Evolutionary conservation across 2,113 vertebrate species (phyloP), one percentile per base, ranked within the genome.

Genomic region (Datnioides undecimradiatus): DNA sequence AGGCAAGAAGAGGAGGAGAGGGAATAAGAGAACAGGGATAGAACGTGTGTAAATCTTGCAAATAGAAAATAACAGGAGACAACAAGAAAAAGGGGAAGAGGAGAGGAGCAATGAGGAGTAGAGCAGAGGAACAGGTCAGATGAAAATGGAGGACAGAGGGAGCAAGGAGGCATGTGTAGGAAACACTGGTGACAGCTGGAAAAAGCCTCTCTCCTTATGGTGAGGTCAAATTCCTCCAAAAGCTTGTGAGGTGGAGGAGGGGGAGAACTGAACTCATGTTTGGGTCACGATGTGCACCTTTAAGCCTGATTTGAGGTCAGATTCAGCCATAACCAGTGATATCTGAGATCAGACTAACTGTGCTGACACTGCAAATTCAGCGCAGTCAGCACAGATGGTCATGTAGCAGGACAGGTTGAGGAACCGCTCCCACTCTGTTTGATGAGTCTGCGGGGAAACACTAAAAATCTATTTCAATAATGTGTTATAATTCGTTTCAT

Each of bases 101-200:
- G 38, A 79, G 60, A 58, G 13, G 0, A 63, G 54, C 0, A 19
- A 5, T 36, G 23, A 13, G n/a, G 34, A 66, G 57, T 27, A 38
- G n/a, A n/a, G n/a, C n/a, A n/a, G n/a, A n/a, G n/a, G n/a, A n/a
- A n/a, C 19, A 51, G 58, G 48, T 59, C 69, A 73, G 73, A 58
- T 59, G 63, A 76, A 73, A 66, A 77, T 79, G 48, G 29, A 79
- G 63, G 87, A 64, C 43, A 84, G 62, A 73, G 57, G 67, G 71
- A 84, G 73, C 36, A 58, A 78, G 51, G 60, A 80, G 59, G 48
- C 77, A 86, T 76, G 41, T 71, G 74, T 45, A 70, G 73, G 71
- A 78, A 90, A 80, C 64, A 80, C 19, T 55, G 73, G 45, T 5
- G 41, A 82, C 85, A 88, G 88, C 85, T 88, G 85, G 83, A 86